Evolutionary conservation across 2,888 invertebrate species (phyloP), one percentile per base, ranked within the genome.

Genomic region (Alloplasta piceator): DNA sequence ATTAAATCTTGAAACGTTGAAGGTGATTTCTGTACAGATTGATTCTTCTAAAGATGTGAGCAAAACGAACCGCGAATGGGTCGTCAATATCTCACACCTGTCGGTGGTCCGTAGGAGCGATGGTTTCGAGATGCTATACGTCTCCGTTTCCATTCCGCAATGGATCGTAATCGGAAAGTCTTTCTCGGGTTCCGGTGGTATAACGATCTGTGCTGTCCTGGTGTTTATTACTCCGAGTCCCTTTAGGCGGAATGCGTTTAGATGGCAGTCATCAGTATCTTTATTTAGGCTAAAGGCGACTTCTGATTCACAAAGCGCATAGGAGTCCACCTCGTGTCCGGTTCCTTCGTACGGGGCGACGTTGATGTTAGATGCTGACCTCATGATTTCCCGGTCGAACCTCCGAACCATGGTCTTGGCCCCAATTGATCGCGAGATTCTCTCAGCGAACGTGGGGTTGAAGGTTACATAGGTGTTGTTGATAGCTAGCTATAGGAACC

Each of bases 361-460:
- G 39, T 12, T 66, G 52, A 52, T 14, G 12, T 38, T 38, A 5
- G 66, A 39, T 4, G 52, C 12, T 9, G 50, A 50, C 14, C 39
- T 38, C 50, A 66, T 14, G 14, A 7, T 6, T 9, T 38, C 50
- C 10, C 38, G 10, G 38, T 66, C 14, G 14, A 66, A 66, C 4
- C 39, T 7, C 9, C 66, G 66, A 12, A 66, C 39, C 66, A 66
- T 66, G 39, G 66, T 52, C 16, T 67, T 52, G 1, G 66, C 39
- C 6, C 14, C 52, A 6, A 41, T 41, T 10, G 66, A 39, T 14
- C 66, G 38, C 12, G 66, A 16, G 5, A 67, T 67, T 3, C 52
- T 14, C 39, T 67, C 66, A 16, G 52, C 52, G 14, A 52, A 66
- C 5, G 66, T 66, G 4, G 66, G 66, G 66, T 66, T 66, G 10